Evolutionary conservation across 1,140 invertebrate species (phyloP).

Genomic region (Leucophenga varia): DNA sequence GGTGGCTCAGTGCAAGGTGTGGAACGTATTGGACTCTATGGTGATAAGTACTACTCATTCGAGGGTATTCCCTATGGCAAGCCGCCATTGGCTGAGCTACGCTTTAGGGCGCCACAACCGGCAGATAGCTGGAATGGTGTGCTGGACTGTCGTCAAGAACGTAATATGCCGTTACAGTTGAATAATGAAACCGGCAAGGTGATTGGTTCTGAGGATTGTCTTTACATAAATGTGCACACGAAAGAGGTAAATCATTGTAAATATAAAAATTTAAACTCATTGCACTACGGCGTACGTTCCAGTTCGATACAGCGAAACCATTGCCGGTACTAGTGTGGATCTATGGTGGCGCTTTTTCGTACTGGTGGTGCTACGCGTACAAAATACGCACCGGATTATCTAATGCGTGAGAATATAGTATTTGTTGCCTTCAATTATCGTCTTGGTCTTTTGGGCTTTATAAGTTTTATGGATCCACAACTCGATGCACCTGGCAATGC

Average conservation of each 20-base stretch:
- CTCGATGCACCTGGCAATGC: constrained; percentile 59
- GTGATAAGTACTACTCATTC: constrained; percentile 48
- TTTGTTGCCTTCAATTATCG: constrained; percentile 73
- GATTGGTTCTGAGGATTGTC: constrained; percentile 59
- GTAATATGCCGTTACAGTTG: constrained; percentile 36
- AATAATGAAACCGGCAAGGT: constrained; percentile 24
- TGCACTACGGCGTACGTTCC: too few relatives aligned
- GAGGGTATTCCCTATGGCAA: constrained; percentile 67
- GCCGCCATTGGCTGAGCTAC: constrained; percentile 63
- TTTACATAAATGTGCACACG: constrained; percentile 60
- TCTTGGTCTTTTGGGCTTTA: constrained; percentile 64
- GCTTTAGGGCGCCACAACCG: constrained; percentile 63
- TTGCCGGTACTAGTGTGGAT: constrained; percentile 71
- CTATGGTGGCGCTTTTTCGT: constrained; percentile 68
- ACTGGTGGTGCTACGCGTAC: constrained; percentile 57
- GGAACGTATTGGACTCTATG: constrained; percentile 27
- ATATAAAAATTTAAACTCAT: too few relatives aligned
- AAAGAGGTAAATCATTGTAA: constrained; percentile 39
- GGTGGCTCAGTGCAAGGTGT: constrained; percentile 28
- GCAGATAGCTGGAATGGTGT: constrained; percentile 58
- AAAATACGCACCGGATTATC: constrained; percentile 64
- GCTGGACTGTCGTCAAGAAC: constrained; percentile 45
- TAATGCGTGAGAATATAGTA: constrained; percentile 64
- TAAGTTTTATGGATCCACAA: constrained; percentile 58
- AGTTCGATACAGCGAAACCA: constrained; percentile 30